Conservation (phyloP, 2,113 vertebrate genomes). For the Pelusios castaneus region DNA sequence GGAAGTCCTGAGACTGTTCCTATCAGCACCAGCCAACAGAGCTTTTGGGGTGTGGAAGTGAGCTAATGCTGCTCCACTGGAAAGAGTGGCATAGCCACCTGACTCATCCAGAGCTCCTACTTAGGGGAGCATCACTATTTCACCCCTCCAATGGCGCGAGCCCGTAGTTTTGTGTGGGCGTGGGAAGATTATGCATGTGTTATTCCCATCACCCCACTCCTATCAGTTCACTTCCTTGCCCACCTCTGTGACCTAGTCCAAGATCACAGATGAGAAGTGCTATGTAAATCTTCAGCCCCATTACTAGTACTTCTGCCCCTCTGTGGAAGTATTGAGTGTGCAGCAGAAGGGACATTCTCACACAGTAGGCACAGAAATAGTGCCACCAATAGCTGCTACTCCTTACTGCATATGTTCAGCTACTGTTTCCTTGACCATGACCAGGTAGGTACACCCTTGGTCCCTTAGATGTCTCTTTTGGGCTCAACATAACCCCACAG, state of each 20-base stretch:
- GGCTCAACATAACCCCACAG: neutral
- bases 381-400: neutral
- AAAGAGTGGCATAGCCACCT: neutral
- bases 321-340: neutral
- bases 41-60: neutral
- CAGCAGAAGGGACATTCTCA: neutral
- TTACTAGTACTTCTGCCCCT: neutral
- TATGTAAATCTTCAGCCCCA: neutral
- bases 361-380: neutral
- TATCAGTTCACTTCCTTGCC: neutral
- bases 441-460: neutral
- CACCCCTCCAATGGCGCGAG: neutral
- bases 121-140: neutral
- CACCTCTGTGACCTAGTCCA: neutral
- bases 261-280: neutral
- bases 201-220: neutral
- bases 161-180: neutral
- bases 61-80: neutral
- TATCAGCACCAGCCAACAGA: neutral
- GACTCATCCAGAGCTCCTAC: neutral
- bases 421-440: neutral
- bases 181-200: neutral
- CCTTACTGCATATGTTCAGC: neutral
- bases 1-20: neutral
- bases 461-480: neutral